A percentile compares a stretch with the other conserved stretches of the same genome.
Conservation (phyloP, 2,797 vertebrate genomes). For the Leptatherina wallacei region DNA sequence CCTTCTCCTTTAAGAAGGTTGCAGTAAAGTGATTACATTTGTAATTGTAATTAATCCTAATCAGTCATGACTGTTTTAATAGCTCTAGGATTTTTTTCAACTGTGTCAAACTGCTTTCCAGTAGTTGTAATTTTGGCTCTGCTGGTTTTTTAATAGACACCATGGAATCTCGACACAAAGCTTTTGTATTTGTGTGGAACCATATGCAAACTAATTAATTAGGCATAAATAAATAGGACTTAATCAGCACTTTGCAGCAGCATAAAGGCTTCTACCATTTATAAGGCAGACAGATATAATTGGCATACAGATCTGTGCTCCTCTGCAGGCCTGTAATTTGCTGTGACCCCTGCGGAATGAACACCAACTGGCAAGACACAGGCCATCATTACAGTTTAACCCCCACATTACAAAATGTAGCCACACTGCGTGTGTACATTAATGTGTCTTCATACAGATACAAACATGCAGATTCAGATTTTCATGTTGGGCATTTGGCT, state of each 20-base stretch:
- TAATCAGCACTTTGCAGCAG: conserved; percentile 62
- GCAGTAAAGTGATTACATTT: background rate
- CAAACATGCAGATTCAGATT: conserved; percentile 22
- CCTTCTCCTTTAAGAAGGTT: background rate
- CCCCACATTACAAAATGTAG: conserved; percentile 57
- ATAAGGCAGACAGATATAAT: conserved; percentile 66
- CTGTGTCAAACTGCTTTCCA: background rate
- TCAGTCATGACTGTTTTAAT: background rate
- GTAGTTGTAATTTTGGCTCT: conserved; percentile 1
- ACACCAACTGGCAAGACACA: conserved; percentile 57
- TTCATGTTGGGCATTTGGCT: conserved; percentile 45
- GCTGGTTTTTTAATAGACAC: background rate
- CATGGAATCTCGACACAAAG: conserved; percentile 9
- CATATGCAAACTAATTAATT: conserved; percentile 50
- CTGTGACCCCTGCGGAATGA: conserved; percentile 60
- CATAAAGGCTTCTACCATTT: conserved; percentile 50
- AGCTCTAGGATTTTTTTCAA: background rate
- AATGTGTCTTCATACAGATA: conserved; percentile 26
- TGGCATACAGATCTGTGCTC: conserved; percentile 54
- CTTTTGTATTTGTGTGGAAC: conserved; percentile 21
- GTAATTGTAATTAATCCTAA: background rate
- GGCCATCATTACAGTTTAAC: conserved; percentile 69
- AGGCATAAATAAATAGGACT: conserved; percentile 54
- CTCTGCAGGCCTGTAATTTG: conserved; percentile 69
- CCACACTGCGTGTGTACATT: conserved; percentile 15